A percentile compares a stretch with the other conserved stretches of the same genome.
These are phyloP conservation scores for Erynnis tages DNA, from an alignment of 2,888 invertebrate species.

Conservation along the genomic window DNA sequence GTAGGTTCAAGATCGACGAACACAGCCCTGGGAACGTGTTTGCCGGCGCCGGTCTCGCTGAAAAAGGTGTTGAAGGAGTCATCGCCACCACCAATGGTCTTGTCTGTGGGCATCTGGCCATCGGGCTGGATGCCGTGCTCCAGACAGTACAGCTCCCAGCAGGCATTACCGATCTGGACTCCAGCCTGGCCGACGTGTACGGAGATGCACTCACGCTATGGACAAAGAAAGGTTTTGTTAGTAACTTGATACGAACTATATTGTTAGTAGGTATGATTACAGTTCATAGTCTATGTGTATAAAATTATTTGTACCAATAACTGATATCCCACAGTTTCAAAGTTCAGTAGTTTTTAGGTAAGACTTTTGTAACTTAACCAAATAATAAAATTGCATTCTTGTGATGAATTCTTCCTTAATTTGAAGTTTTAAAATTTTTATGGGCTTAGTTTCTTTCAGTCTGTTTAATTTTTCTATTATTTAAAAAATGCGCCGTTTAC, in stretches of 20 bases:
- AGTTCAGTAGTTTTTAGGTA: no score
- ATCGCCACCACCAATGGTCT: conserved; percentile 94
- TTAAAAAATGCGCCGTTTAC: no score
- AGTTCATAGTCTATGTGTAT: no score
- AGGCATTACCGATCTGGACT: conserved; percentile 94
- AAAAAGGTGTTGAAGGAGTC: conserved; percentile 98
- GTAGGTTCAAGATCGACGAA: conserved; percentile 98
- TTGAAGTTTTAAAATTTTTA: no score
- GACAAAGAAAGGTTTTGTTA: conserved; percentile 34
- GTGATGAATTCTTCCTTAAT: no score
- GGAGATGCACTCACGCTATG: conserved; percentile 84
- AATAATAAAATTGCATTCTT: no score
- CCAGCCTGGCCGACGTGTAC: conserved; percentile 84
- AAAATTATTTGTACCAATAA: no score
- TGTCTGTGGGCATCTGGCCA: conserved; percentile 96
- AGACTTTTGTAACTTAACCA: no score
- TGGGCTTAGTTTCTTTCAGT: no score
- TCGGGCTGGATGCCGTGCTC: conserved; percentile 96
- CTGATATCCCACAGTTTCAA: no score
- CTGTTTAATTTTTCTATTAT: no score
- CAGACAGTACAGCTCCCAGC: conserved; percentile 93
- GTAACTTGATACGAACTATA: background rate
- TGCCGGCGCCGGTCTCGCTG: conserved; percentile 97
- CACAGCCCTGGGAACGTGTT: conserved; percentile 96
- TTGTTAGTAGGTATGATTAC: no score